phyloP scores from a whole-genome alignment of 2,797 vertebrate species.

The Rhinella marina region DNA sequence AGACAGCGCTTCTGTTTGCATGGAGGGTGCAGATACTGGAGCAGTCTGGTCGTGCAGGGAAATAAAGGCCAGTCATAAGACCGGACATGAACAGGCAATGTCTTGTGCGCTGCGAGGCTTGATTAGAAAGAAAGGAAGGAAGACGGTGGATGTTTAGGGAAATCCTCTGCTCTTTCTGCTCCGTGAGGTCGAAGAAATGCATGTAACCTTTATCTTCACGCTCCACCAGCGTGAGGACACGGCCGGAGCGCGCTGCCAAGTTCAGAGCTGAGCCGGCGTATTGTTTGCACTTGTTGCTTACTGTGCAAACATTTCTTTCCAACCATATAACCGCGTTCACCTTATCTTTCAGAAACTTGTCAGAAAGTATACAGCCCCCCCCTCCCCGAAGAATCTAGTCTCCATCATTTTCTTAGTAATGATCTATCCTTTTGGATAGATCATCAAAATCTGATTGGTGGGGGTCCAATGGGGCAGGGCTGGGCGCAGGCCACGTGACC shows the following conservation, averaged over 20 bases:
- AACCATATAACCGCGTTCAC: background rate
- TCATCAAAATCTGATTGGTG: too few relatives aligned
- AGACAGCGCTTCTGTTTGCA: background rate
- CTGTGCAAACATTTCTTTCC: background rate
- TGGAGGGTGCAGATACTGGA: background rate
- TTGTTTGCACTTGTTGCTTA: conserved; percentile 11
- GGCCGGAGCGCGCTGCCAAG: background rate
- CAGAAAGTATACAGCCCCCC: too few relatives aligned
- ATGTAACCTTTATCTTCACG: conserved; percentile 24
- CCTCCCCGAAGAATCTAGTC: too few relatives aligned
- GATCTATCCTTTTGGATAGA: too few relatives aligned
- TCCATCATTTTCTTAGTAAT: too few relatives aligned
- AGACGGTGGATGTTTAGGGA: conserved; percentile 51
- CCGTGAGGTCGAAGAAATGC: background rate
- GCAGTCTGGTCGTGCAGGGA: background rate
- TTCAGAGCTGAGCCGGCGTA: background rate
- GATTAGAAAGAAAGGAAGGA: conserved; percentile 61
- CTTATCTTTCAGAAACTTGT: too few relatives aligned
- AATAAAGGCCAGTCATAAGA: conserved; percentile 20
- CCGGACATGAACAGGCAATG: conserved; percentile 45
- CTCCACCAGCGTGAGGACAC: background rate
- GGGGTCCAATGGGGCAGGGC: too few relatives aligned
- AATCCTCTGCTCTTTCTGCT: conserved; percentile 41
- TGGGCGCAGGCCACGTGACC: too few relatives aligned
- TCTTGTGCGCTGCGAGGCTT: conserved; percentile 8